Base-by-base conservation (phyloP, 2,888 invertebrate genomes). In the Netelia fuscicornis region DNA sequence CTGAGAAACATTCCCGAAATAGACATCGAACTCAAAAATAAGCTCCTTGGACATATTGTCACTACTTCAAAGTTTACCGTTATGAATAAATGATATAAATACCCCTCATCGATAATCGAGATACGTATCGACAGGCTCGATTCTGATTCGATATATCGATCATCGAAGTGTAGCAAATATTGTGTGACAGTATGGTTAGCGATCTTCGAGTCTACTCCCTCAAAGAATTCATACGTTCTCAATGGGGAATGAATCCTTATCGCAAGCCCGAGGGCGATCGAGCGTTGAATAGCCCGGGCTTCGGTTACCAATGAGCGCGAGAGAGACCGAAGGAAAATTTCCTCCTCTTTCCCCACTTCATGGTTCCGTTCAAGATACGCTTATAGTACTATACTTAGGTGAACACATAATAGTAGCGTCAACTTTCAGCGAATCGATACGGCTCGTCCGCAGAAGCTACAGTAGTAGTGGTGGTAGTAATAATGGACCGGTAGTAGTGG, bases 401-500 rank as follows among this genome's bases (percentile, higher is more conserved):
- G 74, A 70, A 75, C 77, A 72, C 74, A 84, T 84, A 81, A 84
- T 78, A 42, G 65, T 71, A 67, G 85, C 82, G 82, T 85, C 79
- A 79, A 82, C 85, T 80, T 85, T 71, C 85, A 82, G 48, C 82
- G 65, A 85, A 85, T 85, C 82, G 85, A 85, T 85, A 85, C 70
- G 62, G 64, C 42, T 60, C 48, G 71, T 48, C 20, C 81, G 48
- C 75, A 64, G 54, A 77, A 76, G 62, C 72, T 84, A 44, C 30
- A 42, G 62, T 62, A 75, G 54, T 30, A 20, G 48, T 20, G 30
- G 75, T 52, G 25, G 52, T 68, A 70, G 56, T 56, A 56, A n/a
- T 62, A 80, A 78, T 83, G 60, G 60, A 78, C 78, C 72, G 54
- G 42, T n/a, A 76, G 58, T 44, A 52, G 64, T 67, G 71, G 65